A percentile compares a stretch with the other conserved stretches of the same genome.
phyloP scores from a whole-genome alignment of 2,797 vertebrate genomes.

The Morelia viridis region DNA sequence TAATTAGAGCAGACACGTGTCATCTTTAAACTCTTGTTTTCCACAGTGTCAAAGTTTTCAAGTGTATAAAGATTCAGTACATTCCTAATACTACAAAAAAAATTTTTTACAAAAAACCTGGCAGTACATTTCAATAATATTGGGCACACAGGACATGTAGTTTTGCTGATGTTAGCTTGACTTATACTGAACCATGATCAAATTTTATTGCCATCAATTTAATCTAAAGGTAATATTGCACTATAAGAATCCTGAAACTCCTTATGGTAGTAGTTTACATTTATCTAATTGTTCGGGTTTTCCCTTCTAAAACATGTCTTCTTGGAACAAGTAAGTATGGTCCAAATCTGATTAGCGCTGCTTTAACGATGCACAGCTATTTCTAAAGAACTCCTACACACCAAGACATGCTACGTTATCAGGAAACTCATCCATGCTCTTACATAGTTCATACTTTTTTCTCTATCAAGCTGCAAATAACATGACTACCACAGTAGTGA shows the following conservation, averaged over 20 bases:
- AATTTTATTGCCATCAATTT: slow-evolving; percentile 53
- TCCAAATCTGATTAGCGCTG: slow-evolving; percentile 64
- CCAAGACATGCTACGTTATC: slow-evolving; percentile 71
- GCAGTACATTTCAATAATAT: slow-evolving; percentile 62
- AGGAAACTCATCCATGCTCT: slow-evolving; percentile 73
- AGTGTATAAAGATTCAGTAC: slow-evolving; percentile 72
- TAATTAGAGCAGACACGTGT: slow-evolving; percentile 71
- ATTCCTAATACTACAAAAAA: slow-evolving; percentile 70
- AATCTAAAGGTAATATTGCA: slow-evolving; percentile 45
- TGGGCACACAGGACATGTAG: slow-evolving; percentile 50
- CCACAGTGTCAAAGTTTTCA: slow-evolving; percentile 61
- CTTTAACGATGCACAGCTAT: slow-evolving; percentile 65
- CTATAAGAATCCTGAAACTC: slow-evolving; percentile 44
- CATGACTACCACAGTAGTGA: slow-evolving; percentile 53
- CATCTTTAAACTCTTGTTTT: slow-evolving; percentile 66
- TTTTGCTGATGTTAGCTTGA: slow-evolving; percentile 56
- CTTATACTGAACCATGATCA: slow-evolving; percentile 46
- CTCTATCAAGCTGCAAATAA: slow-evolving; percentile 56
- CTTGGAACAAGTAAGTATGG: slow-evolving; percentile 44
- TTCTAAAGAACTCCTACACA: slow-evolving; percentile 67
- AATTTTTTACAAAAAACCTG: slow-evolving; percentile 51
- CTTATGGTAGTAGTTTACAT: slow-evolving; percentile 47
- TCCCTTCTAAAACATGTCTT: slow-evolving; percentile 50
- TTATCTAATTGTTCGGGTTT: slow-evolving; percentile 55
- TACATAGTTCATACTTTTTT: slow-evolving; percentile 58